A percentile compares a stretch with the other conserved stretches of the same genome.
Conservation (phyloP, 1,140 invertebrate genomes). For the Bicyclus anynana region DNA sequence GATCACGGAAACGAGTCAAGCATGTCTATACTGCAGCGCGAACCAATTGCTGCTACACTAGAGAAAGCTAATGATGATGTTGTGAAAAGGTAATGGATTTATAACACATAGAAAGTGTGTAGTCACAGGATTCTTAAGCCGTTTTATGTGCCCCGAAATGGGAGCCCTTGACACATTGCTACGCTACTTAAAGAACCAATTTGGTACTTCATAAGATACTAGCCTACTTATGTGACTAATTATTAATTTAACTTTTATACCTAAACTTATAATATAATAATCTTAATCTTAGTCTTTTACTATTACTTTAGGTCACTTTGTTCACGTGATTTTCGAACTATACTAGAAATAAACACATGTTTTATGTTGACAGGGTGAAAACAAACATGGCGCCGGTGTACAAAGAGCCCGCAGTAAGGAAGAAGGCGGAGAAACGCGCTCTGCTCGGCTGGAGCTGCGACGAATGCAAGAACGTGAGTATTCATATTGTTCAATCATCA, state of each 20-base stretch:
- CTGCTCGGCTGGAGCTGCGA: conserved; percentile 69
- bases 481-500: conserved; percentile 42
- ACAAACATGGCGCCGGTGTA: conserved; percentile 35
- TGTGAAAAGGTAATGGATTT: conserved; percentile 44
- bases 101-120: too few species aligned
- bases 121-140: too few species aligned
- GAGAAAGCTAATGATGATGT: not conserved
- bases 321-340: too few species aligned
- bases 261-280: too few species aligned
- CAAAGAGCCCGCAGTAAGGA: conserved; percentile 51
- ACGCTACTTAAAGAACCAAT: too few species aligned
- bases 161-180: too few species aligned
- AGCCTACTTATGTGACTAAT: too few species aligned
- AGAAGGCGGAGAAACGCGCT: conserved; percentile 49
- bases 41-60: not conserved
- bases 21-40: conserved; percentile 35
- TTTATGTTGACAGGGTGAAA: conserved; percentile 31
- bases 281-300: too few species aligned
- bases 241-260: too few species aligned
- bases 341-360: not conserved
- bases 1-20: conserved; percentile 32
- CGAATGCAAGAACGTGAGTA: conserved; percentile 62
- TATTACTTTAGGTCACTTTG: too few species aligned
- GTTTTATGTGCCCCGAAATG: too few species aligned
- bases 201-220: too few species aligned